Evolutionary conservation across 2,113 vertebrate genomes (phyloP).

Genomic region (Oryzias celebensis): DNA sequence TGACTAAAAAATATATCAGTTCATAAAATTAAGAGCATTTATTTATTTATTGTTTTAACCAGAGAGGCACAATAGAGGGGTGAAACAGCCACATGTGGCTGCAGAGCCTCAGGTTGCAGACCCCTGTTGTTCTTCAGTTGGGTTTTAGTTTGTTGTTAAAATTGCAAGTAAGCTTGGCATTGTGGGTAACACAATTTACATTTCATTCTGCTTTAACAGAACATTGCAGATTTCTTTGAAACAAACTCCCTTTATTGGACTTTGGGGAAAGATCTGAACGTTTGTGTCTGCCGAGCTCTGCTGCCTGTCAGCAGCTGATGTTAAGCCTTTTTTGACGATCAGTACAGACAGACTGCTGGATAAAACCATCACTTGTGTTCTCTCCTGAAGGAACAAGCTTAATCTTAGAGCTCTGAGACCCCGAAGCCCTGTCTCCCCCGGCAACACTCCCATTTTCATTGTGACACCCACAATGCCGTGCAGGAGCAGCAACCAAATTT

Average conservation of each 20-base stretch:
- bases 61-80: too few species aligned
- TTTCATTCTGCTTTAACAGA: neutral
- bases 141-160: neutral
- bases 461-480: conserved; percentile 1
- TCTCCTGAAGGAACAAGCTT: conserved; percentile 55
- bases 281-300: conserved; percentile 25
- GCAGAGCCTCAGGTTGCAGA: too few species aligned
- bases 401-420: conserved; percentile 46
- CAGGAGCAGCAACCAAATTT: conserved; percentile 42
- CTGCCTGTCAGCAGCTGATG: conserved; percentile 29
- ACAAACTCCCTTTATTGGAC: neutral
- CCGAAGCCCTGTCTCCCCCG: conserved; percentile 7
- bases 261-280: conserved; percentile 7
- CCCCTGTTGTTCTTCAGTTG: neutral
- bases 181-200: conserved; percentile 15
- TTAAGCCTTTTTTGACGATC: conserved; percentile 50
- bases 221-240: too few species aligned
- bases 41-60: too few species aligned
- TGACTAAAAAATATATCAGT: too few species aligned
- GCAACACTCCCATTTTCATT: conserved; percentile 1
- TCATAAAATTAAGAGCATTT: too few species aligned
- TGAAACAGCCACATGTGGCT: too few species aligned
- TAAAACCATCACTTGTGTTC: conserved; percentile 26
- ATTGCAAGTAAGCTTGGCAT: conserved; percentile 1
- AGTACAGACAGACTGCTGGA: conserved; percentile 28